Evolutionary conservation across 2,888 invertebrate genomes (phyloP).

Genomic region (Ditula angustiorana): DNA sequence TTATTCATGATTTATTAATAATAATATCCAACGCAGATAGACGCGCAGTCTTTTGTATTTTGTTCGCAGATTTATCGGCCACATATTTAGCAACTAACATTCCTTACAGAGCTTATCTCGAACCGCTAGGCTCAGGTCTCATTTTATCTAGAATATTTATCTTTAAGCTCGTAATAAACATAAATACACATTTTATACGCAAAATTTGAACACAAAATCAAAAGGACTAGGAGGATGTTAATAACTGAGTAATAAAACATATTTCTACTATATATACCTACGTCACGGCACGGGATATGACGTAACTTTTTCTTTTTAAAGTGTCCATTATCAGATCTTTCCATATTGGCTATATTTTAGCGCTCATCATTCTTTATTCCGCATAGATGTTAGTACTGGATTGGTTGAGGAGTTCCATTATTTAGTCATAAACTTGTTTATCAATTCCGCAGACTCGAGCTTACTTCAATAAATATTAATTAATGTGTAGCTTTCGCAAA

Average conservation of each 20-base stretch:
- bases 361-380: too few relatives aligned
- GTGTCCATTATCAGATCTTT: too few relatives aligned
- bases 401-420: too few relatives aligned
- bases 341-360: too few relatives aligned
- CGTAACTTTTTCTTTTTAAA: too few relatives aligned
- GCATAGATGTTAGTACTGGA: too few relatives aligned
- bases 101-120: constrained; percentile 60
- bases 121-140: constrained; percentile 48
- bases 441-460: too few relatives aligned
- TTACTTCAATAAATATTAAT: too few relatives aligned
- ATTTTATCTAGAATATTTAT: constrained; percentile 66
- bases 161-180: constrained; percentile 40
- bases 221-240: neutral
- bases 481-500: too few relatives aligned
- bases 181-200: constrained; percentile 10
- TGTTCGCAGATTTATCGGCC: constrained; percentile 57
- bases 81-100: constrained; percentile 63
- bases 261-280: too few relatives aligned
- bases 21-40: constrained; percentile 5
- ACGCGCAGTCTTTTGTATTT: constrained; percentile 42
- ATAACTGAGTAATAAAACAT: neutral
- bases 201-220: neutral
- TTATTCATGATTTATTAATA: constrained; percentile 3
- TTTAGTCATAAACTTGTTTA: too few relatives aligned
- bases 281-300: too few relatives aligned